Base-by-base conservation (phyloP, 1,140 invertebrate genomes). In the Procambarus clarkii region DNA sequence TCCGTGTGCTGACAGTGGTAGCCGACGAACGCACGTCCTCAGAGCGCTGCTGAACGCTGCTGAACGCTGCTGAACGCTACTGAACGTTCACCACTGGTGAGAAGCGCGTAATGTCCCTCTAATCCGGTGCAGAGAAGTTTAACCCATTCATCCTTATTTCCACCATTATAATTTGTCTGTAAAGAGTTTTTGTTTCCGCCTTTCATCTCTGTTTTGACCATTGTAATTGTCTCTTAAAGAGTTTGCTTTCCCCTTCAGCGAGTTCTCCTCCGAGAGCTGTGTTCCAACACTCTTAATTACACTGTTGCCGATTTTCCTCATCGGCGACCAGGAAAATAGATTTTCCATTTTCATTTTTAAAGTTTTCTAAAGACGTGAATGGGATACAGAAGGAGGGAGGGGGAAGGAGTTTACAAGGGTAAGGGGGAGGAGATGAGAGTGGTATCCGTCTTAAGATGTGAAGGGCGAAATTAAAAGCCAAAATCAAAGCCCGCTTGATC, bases 211-310 rank as follows among this genome's bases (percentile, higher is more conserved):
- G 60, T 64, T 64, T 64, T 64, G 3, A 64, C 18, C 18, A 64
- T 64, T 64, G 60, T 64, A 15, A 64, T 64, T 15, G 13, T 64
- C 18, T n/a, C n/a, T n/a, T 15, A 64, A 64, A 64, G 60, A 64
- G 60, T 64, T 64, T 64, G 9, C 11, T 64, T 64, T 64, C 13
- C 50, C 2, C 4, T 64, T 64, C 18, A 64, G 0, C 18, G 13
- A 64, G 13, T n/a, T 21, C 13, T 64, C 13, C 13, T 21, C 60
- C 3, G 60, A 15, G 13, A 74, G n/a, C 1, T n/a, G 18, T 74
- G 69, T 74, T 74, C n/a, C 69, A 74, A 74, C 69, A 74, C 69
- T 74, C 24, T 74, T 74, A 74, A 74, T 74, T 74, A 74, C 69
- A 74, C n/a, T 74, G 21, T 74, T 24, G 69, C 69, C 69, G 18